Percentiles rank a stretch among this genome's conserved stretches.
phyloP scores from a whole-genome alignment of 2,113 vertebrate species.

The Helogale parvula region DNA sequence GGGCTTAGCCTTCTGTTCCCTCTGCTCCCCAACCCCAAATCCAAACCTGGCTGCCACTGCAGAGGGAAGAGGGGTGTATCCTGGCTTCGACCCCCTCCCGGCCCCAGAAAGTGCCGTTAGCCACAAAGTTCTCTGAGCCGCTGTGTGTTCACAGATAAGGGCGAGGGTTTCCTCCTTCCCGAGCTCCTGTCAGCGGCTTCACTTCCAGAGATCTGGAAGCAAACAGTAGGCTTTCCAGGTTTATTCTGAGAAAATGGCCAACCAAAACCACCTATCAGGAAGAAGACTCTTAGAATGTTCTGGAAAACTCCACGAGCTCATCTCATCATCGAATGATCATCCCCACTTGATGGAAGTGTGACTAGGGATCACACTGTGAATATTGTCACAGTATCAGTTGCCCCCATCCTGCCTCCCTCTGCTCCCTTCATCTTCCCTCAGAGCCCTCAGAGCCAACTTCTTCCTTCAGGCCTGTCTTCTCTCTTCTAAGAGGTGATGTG shows the following conservation, averaged over 20 bases:
- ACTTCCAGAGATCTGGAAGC: not conserved
- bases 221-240: no score
- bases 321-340: not conserved
- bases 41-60: not conserved
- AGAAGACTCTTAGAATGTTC: not conserved
- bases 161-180: not conserved
- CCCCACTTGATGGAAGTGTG: not conserved
- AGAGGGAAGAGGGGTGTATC: rapidly evolving
- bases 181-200: rapidly evolving
- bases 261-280: not conserved
- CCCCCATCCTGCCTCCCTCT: not conserved
- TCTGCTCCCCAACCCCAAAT: not conserved
- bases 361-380: not conserved
- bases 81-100: not conserved
- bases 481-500: not conserved
- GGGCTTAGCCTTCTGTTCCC: not conserved
- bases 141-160: not conserved
- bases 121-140: not conserved
- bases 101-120: not conserved
- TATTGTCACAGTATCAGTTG: not conserved
- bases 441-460: not conserved
- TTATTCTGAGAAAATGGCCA: not conserved
- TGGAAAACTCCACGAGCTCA: not conserved
- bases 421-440: not conserved
- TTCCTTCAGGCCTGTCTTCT: not conserved